Evolutionary conservation across 2,113 vertebrate species (phyloP), one percentile per base, ranked within the genome.

Genomic region (Brachypodius melanocephalos): DNA sequence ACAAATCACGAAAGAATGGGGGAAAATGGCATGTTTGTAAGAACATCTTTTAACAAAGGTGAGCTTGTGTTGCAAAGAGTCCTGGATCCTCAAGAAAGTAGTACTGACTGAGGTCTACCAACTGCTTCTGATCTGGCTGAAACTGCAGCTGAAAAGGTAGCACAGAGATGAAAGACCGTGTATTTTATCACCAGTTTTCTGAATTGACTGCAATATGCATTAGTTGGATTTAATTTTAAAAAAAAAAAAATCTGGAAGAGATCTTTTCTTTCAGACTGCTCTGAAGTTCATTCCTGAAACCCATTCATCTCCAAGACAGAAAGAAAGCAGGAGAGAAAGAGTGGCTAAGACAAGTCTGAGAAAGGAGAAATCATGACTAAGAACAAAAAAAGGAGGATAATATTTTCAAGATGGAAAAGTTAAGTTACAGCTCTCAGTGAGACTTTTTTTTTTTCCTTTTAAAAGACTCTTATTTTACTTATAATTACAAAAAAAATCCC

Each of bases 251-350:
- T 90, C 91, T 95, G 95, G 90, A 96, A 93, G 45, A 65, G 24
- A 91, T 91, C 71, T 71, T 92, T 74, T 58, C 71, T 55, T 88
- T 77, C 28, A 75, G 51, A 9, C 36, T 85, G 26, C 28, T 93
- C 94, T 88, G 90, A 90, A 95, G 36, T 84, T 91, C 57, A 57
- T 81, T 90, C 31, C 72, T 80, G 82, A 96, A 95, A 76, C 28
- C 32, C 2, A 10, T 73, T 83, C 71, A 59, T 83, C 67, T 88
- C n/a, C 26, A 61, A 88, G 63, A 75, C 32, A 55, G 78, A 74
- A 85, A 51, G 66, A 31, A 83, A 69, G 55, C 17, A 2, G 66
- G 69, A 96, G 59, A 25, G 24, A 85, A 72, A 79, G n/a, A 79
- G 31, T 81, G 68, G 48, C 31, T 65, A 43, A 88, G 58, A 51